Evolutionary conservation across 1,140 invertebrate genomes (phyloP), one percentile per base, ranked within the genome.

Genomic region (Heliothis virescens): DNA sequence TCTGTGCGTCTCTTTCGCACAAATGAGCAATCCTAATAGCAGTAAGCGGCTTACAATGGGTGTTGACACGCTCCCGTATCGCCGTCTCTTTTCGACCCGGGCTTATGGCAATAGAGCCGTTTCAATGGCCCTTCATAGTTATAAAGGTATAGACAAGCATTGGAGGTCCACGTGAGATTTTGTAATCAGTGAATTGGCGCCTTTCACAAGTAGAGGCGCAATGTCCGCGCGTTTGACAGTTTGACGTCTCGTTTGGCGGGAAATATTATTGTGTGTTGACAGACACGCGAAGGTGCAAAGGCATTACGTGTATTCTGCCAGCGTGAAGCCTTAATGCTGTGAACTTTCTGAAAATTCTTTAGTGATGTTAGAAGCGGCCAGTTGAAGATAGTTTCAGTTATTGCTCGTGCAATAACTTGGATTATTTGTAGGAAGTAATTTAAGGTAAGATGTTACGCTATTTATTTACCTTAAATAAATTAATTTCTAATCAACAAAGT

Each of bases 181-280:
- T 92, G 92, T 94, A 94, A 94, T 94, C 92, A 94, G 92, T 94
- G 87, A 91, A 92, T 91, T 94, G 91, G 88, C 88, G 91, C 88
- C 91, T 92, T 89, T 89, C 89, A 87, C 86, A 86, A 88, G 83
- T 87, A 89, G 82, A 90, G 86, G 90, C 89, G 87, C 91, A 88
- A 94, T 93, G 92, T 91, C 84, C 87, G 86, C 91, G 90, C 88
- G 89, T 92, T 90, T 92, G 91, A 93, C 89, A 91, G 87, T 94
- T 93, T 94, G 91, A 94, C 92, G 92, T 93, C 89, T 90, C 81
- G 85, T 93, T 94, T 92, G 93, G 93, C 93, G 93, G 89, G 93
- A 94, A 94, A 80, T 62, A 78, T 82, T 88, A 88, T 84, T 79
- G 83, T 87, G 86, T 85, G 86, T 87, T 87, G 62, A 77, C 67